Evolutionary conservation across 2,113 vertebrate genomes (phyloP), one percentile per base, ranked within the genome.

Genomic region (Syrmaticus mikado): DNA sequence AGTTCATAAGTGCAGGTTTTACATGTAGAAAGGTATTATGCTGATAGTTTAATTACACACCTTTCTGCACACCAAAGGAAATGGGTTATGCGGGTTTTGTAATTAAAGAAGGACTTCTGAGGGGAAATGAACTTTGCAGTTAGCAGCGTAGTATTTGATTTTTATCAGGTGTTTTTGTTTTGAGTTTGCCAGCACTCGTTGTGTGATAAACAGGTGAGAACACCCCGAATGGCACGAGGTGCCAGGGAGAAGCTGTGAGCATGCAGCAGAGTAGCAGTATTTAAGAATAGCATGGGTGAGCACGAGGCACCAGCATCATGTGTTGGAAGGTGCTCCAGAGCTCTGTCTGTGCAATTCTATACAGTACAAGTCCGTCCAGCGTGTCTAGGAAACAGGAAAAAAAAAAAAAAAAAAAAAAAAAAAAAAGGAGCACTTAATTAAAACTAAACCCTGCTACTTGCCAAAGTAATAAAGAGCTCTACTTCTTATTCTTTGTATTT

Each of bases 21-120:
- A 98, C 97, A 98, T 97, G 97, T 95, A 98, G 97, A 97, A 97
- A 97, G 97, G 98, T 98, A 97, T 98, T 98, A 98, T 96, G 92
- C 97, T 98, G 96, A 97, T 98, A 97, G 97, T 98, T 98, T 98
- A 98, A 98, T 98, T 98, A 98, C 97, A 98, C 98, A 98, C 98
- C 97, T 98, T 98, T 98, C 97, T 98, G 98, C 98, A 98, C 98
- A 98, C 97, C 97, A 97, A 97, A 98, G 97, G 97, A 98, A 98
- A 98, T 98, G 97, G 96, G 95, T 98, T 98, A 94, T 97, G 94
- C 30, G 79, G 95, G 93, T 98, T 98, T 97, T 96, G 73, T 98
- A 98, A 98, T 98, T 98, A 98, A 98, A 97, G 96, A 90, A 88
- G 89, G 95, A 95, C 97, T 97, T 97, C 82, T 86, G 92, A 97